Base-by-base conservation (phyloP, 2,888 invertebrate genomes). In the Alcis repandata region DNA sequence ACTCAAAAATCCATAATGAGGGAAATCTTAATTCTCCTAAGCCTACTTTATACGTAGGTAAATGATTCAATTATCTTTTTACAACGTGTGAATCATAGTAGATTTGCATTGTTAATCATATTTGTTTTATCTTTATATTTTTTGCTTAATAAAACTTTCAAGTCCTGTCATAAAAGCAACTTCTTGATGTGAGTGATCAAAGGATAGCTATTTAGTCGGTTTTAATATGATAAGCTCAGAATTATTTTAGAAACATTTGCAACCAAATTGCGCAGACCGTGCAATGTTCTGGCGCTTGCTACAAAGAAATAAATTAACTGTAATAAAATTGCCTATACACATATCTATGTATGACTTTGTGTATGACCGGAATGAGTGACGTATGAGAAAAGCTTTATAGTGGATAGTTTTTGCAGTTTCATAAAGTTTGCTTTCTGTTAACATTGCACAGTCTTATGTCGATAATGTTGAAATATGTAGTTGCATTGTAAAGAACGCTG, bases 71-170 rank as follows among this genome's bases (percentile, higher is more conserved):
- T 67, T 64, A 67, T 72, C 36, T 65, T 68, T 65, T 69, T 53
- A 79, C 73, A 74, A 76, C 41, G 74, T 77, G 77, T 76, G 72
- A 78, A 77, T 60, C 74, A 71, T 71, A 67, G 70, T 74, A 71
- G 64, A 77, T 74, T 76, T 69, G 72, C 67, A 73, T 69, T 73
- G 68, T 70, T 74, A 68, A 69, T 77, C 69, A 71, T 70, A 59
- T 71, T 69, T 15, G 57, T 15, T 65, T 75, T 77, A 78, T 77
- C 71, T 74, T 71, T 69, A 71, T 71, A 49, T 72, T 52, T 72
- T 72, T 62, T 63, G 43, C 71, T 52, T 73, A 66, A 63, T 76
- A 48, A 76, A 78, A 76, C 61, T 68, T 76, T 74, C 68, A 71
- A 67, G 62, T 67, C 58, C 20, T 67, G 48, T 59, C 63, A 59